Percentiles rank a stretch among this genome's conserved stretches.
These are phyloP conservation scores for Psittacula derbiana DNA, from an alignment of 2,797 vertebrate species.

Conservation along the genomic window DNA sequence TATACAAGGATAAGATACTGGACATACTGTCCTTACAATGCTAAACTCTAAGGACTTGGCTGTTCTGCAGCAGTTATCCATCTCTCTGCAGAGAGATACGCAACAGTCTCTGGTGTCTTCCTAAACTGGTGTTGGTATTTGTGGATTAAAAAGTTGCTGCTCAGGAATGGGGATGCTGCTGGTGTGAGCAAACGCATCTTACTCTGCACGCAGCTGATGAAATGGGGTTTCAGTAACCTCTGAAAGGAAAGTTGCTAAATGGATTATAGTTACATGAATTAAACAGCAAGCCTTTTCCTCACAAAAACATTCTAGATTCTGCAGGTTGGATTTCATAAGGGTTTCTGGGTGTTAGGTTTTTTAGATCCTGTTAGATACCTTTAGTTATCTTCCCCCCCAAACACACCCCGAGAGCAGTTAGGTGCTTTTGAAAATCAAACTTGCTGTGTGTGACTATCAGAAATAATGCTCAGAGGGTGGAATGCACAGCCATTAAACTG, in stretches of 20 bases:
- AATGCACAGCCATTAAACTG: neutral
- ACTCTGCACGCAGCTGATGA: neutral
- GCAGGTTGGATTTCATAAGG: neutral
- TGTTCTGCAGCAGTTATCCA: neutral
- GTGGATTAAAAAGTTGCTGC: neutral
- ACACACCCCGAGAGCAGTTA: neutral
- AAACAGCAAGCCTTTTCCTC: neutral
- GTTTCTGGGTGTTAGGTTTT: neutral
- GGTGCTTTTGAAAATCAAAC: neutral
- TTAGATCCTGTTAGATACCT: neutral
- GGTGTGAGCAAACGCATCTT: neutral
- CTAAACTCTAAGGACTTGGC: neutral
- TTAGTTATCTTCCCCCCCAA: neutral
- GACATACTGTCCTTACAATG: neutral
- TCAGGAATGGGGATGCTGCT: neutral
- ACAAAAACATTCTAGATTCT: neutral
- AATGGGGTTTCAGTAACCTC: neutral
- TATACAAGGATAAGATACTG: fast-evolving
- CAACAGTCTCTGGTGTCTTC: neutral
- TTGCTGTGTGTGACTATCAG: neutral
- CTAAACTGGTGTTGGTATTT: neutral
- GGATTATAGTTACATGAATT: neutral
- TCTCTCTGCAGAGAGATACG: neutral
- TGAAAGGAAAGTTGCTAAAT: neutral
- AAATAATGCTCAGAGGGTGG: neutral